These are phyloP conservation scores for Drosophila austrosaltans DNA, from an alignment of 2,888 invertebrate species.

Conservation along the genomic window DNA sequence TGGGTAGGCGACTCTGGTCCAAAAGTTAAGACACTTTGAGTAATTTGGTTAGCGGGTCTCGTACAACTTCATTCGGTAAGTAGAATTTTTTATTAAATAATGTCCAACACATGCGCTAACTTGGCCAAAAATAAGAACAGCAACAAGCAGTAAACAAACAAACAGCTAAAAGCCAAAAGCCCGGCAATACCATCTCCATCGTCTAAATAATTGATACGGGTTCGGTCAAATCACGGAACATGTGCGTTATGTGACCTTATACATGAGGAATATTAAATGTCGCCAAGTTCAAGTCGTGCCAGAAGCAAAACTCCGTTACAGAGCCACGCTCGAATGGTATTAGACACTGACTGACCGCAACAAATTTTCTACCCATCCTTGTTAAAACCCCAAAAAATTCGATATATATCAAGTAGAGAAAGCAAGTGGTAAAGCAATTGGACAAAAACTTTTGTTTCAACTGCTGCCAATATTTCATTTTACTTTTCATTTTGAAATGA, in stretches of 20 bases:
- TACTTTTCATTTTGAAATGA: neutral
- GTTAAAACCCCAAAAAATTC: neutral
- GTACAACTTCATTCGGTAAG: slow-evolving; percentile 60
- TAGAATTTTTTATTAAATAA: slow-evolving; percentile 69
- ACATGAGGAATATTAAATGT: slow-evolving; percentile 62
- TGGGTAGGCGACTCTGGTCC: neutral
- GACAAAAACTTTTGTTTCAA: neutral
- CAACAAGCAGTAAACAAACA: slow-evolving; percentile 14
- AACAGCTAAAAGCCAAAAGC: slow-evolving; percentile 4
- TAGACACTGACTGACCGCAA: slow-evolving; percentile 12
- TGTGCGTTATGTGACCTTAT: slow-evolving; percentile 36
- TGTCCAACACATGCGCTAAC: slow-evolving; percentile 51
- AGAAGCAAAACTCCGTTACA: neutral
- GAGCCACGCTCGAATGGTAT: neutral
- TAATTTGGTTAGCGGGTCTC: slow-evolving; percentile 69
- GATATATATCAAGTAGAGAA: neutral
- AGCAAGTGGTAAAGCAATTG: neutral
- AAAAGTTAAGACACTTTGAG: slow-evolving; percentile 59
- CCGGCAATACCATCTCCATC: slow-evolving; percentile 38
- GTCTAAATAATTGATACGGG: slow-evolving; percentile 66
- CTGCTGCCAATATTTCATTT: slow-evolving; percentile 8
- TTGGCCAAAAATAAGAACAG: slow-evolving; percentile 25
- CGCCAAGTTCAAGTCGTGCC: slow-evolving; percentile 1
- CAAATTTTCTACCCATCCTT: neutral
- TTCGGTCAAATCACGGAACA: slow-evolving; percentile 60